Conservation (phyloP, 2,113 vertebrate species). For the Peromyscus leucopus region DNA sequence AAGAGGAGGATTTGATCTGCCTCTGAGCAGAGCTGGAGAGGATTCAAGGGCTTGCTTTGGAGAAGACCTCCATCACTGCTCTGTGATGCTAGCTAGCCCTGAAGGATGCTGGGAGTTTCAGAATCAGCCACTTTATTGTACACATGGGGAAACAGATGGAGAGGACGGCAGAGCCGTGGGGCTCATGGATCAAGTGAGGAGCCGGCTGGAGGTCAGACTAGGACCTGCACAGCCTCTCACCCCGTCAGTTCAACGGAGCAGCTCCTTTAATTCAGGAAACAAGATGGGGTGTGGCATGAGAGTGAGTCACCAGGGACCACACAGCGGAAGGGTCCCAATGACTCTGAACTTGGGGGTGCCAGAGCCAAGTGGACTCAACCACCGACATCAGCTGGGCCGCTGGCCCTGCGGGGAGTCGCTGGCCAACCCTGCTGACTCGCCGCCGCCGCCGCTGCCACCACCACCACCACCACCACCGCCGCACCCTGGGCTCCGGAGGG, state of each 20-base stretch:
- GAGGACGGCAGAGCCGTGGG: neutral
- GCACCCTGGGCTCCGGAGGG: neutral
- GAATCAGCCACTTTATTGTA: neutral
- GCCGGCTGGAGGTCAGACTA: neutral
- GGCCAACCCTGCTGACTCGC: neutral
- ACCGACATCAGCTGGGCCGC: neutral
- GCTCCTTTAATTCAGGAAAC: neutral
- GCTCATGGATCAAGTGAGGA: rapidly evolving
- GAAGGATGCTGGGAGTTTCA: neutral
- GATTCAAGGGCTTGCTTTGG: slow-evolving; percentile 9
- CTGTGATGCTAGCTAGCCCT: neutral
- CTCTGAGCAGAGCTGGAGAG: neutral
- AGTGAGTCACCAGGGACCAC: neutral
- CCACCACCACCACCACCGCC: too few relatives aligned
- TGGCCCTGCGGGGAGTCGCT: neutral
- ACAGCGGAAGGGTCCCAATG: rapidly evolving
- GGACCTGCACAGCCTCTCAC: neutral
- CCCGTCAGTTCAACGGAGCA: neutral
- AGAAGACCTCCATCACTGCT: slow-evolving; percentile 7
- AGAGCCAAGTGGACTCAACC: rapidly evolving
- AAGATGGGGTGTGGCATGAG: rapidly evolving
- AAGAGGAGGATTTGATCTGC: slow-evolving; percentile 18
- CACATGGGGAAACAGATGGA: neutral
- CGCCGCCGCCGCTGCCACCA: neutral
- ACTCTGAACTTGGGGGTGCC: neutral